Conservation (phyloP, 2,113 vertebrate genomes). For the Pycnonotus jocosus region DNA sequence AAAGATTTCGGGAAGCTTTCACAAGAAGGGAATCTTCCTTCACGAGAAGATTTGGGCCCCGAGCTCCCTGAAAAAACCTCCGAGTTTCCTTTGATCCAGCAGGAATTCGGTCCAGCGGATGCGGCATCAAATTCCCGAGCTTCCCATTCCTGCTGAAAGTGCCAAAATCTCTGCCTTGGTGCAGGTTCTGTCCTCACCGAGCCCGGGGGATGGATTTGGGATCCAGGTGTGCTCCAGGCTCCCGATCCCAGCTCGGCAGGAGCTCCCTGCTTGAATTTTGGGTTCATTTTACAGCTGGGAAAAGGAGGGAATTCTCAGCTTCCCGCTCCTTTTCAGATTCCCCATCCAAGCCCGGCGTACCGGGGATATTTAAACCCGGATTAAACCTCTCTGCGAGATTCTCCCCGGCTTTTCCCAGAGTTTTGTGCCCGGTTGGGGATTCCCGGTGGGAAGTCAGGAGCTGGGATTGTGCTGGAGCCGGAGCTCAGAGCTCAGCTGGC, state of each 20-base stretch:
- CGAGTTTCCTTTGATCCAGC: background rate
- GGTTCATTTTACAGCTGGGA: background rate
- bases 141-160: background rate
- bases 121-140: background rate
- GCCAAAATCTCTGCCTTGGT: background rate
- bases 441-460: background rate
- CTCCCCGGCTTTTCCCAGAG: background rate
- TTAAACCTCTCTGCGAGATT: background rate
- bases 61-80: background rate
- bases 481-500: background rate
- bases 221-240: background rate
- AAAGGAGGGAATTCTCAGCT: background rate
- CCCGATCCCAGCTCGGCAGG: background rate
- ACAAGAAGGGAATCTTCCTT: background rate
- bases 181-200: accelerated
- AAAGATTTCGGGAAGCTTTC: background rate
- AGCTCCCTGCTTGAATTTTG: background rate
- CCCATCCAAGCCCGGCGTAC: background rate
- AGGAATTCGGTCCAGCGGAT: background rate
- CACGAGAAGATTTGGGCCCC: background rate
- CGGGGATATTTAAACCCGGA: background rate
- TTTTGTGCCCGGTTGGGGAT: background rate
- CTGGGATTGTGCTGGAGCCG: background rate
- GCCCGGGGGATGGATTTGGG: background rate
- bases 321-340: background rate